Evolutionary conservation across 2,888 invertebrate genomes (phyloP), one percentile per base, ranked within the genome.

Genomic region (Epicampocera succincta): DNA sequence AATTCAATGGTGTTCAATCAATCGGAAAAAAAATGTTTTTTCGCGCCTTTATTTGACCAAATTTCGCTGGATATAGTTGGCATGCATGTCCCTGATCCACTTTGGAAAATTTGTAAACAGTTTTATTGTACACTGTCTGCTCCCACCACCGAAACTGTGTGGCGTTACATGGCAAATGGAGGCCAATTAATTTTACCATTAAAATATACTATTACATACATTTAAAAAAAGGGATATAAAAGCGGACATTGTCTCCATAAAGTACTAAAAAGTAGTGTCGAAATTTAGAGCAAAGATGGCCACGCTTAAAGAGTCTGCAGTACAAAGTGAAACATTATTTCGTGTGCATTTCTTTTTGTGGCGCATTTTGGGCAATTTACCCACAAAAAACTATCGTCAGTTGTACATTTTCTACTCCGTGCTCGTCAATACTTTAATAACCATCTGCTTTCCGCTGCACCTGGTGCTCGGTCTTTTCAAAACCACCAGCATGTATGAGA

Each of bases 361-460:
- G 84, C 65, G 56, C 2, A 40, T 78, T 29, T 8, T 84, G 60
- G 84, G 84, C 5, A 69, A 63, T 38, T 33, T 33, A 3, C 78
- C 84, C 1, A 46, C 84, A 1, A 5, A 56, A 12, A 52, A 42
- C 8, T 56, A 72, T 46, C 75, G 73, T 0, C 50, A 48, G 1
- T 56, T 77, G 11, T 84, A 83, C 42, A 21, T 60, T 12, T 8
- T 61, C 9, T 85, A 83, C 44, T 77, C 84, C n/a, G 17, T 84
- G 11, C 4, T 82, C 1, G 3, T 85, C 3, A 82, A 75, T 74
- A 9, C 79, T 13, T 1, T 78, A 8, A 40, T 85, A 42, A 83
- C 83, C 1, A 25, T 85, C 13, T 68, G 79, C 1, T 84, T 84
- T 80, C 85, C 85, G 0, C 11, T 82, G 13, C 85, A 85, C 25